phyloP scores from a whole-genome alignment of 1,140 invertebrate species.

The Temnothorax nylanderi region DNA sequence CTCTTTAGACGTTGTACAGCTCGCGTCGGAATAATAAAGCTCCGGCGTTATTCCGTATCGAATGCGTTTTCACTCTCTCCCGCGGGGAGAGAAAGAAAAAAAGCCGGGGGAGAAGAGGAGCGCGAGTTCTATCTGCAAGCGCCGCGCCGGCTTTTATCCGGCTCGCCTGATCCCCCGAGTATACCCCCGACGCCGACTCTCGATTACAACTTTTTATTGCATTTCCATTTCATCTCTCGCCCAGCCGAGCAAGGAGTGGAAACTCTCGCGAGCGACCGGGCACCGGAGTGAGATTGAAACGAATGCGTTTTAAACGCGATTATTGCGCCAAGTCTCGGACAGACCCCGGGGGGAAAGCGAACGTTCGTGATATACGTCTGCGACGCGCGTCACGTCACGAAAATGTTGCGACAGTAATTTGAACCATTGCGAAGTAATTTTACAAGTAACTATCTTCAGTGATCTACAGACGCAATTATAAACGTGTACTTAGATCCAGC shows the following conservation, averaged over 20 bases:
- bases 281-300: conserved; percentile 78
- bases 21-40: conserved; percentile 64
- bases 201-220: conserved; percentile 85
- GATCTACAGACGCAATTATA: background rate
- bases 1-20: conserved; percentile 59
- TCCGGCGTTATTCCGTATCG: conserved; percentile 59
- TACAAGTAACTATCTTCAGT: background rate
- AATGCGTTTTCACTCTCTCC: conserved; percentile 59
- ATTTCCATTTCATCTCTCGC: conserved; percentile 82
- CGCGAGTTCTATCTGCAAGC: conserved; percentile 21
- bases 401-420: conserved; percentile 32
- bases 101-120: background rate
- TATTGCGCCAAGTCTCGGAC: conserved; percentile 72
- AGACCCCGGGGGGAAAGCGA: conserved; percentile 6
- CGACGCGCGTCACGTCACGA: conserved; percentile 21
- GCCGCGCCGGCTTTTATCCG: conserved; percentile 21
- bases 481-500: background rate
- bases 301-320: conserved; percentile 80
- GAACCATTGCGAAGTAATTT: background rate
- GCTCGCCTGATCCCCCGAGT: background rate
- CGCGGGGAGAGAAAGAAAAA: conserved; percentile 8
- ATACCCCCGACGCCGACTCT: conserved; percentile 57
- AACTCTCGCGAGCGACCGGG: conserved; percentile 60
- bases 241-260: conserved; percentile 60
- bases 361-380: conserved; percentile 40